Evolutionary conservation across 1,140 invertebrate genomes (phyloP).

Genomic region (Heliconius nattereri): DNA sequence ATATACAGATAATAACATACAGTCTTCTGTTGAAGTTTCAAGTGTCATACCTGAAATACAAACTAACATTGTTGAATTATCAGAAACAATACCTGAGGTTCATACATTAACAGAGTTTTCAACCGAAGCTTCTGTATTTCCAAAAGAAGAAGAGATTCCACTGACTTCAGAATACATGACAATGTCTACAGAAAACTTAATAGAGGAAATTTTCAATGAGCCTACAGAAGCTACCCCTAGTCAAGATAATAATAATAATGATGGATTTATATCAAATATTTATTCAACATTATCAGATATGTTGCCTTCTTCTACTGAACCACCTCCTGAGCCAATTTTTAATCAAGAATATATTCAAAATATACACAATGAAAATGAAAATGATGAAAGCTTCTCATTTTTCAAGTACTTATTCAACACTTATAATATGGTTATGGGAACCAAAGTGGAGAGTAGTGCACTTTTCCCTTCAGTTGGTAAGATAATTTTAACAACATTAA

Average conservation of each 20-base stretch:
- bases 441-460: slow-evolving; percentile 55
- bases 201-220: slow-evolving; percentile 45
- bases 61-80: slow-evolving; percentile 22
- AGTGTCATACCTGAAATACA: slow-evolving; percentile 20
- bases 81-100: slow-evolving; percentile 25
- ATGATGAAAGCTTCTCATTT: slow-evolving; percentile 59
- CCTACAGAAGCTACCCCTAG: slow-evolving; percentile 39
- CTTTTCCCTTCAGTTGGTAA: slow-evolving; percentile 64
- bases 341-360: slow-evolving; percentile 52
- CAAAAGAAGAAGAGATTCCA: slow-evolving; percentile 25
- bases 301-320: slow-evolving; percentile 52
- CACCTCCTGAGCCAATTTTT: slow-evolving; percentile 55
- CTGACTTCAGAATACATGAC: slow-evolving; percentile 20
- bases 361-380: slow-evolving; percentile 42
- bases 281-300: slow-evolving; percentile 60
- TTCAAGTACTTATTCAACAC: slow-evolving; percentile 55
- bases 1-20: slow-evolving; percentile 14
- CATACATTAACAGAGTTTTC: slow-evolving; percentile 26
- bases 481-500: slow-evolving; percentile 8
- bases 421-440: slow-evolving; percentile 60
- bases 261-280: slow-evolving; percentile 57
- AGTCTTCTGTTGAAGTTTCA: background rate
- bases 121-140: slow-evolving; percentile 20
- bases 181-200: slow-evolving; percentile 38
- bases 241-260: slow-evolving; percentile 47